A percentile compares a stretch with the other conserved stretches of the same genome.
Evolutionary conservation across 2,888 invertebrate genomes (phyloP).

Genomic region (Eledona agricola): DNA sequence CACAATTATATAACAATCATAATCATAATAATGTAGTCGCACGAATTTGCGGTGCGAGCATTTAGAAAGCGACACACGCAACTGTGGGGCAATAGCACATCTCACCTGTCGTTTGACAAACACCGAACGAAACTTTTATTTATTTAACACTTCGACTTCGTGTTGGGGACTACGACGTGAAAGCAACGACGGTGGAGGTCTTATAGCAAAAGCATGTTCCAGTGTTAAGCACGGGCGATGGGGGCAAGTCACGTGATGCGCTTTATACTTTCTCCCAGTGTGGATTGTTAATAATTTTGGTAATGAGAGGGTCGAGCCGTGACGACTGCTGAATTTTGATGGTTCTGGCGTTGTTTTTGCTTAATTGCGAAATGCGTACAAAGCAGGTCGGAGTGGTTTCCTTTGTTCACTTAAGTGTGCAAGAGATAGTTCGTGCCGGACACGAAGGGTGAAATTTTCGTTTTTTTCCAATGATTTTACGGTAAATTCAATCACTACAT

Average conservation of each 20-base stretch:
- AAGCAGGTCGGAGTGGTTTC: too few species aligned
- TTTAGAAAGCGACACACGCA: not conserved
- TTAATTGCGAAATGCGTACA: too few species aligned
- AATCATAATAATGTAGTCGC: slow-evolving; percentile 1
- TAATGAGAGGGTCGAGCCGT: slow-evolving; percentile 18
- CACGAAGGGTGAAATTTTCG: too few species aligned
- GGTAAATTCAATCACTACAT: too few species aligned
- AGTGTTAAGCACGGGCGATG: slow-evolving; percentile 29
- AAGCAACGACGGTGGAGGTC: slow-evolving; percentile 16
- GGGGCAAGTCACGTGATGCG: slow-evolving; percentile 15
- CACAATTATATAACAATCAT: slow-evolving; percentile 5
- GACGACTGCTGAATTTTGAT: slow-evolving; percentile 25
- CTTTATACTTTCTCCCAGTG: slow-evolving; percentile 28
- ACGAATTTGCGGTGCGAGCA: too few species aligned
- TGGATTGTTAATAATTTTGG: slow-evolving; percentile 21
- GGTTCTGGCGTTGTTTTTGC: slow-evolving; percentile 1
- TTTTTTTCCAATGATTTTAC: too few species aligned
- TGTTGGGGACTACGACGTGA: slow-evolving; percentile 26
- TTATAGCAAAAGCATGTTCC: slow-evolving; percentile 34
- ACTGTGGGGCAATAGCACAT: not conserved
- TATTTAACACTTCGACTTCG: too few species aligned
- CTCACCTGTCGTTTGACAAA: slow-evolving; percentile 11
- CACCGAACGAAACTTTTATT: not conserved
- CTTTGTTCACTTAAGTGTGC: too few species aligned
- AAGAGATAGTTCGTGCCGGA: too few species aligned